These are phyloP conservation scores for Portevinia maculata DNA, from an alignment of 2,888 invertebrate species.

Conservation along the genomic window DNA sequence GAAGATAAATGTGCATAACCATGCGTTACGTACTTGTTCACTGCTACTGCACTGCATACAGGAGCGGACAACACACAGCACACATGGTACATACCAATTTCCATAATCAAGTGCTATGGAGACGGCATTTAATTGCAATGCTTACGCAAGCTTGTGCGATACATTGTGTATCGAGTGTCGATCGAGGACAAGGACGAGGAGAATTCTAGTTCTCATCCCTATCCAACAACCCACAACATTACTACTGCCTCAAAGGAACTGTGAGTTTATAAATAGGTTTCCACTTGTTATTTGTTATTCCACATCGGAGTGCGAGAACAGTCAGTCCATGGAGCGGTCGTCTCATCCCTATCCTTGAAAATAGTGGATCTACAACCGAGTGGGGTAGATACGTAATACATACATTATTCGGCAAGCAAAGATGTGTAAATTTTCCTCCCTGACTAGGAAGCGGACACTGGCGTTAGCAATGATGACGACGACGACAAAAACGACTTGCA, in stretches of 20 bases:
- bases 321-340: constrained; percentile 12
- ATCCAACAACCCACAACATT: not conserved
- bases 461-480: not conserved
- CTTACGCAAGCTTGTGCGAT: constrained; percentile 64
- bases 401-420: too few relatives aligned
- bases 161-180: constrained; percentile 53
- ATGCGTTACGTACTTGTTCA: constrained; percentile 49
- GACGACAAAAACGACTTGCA: not conserved
- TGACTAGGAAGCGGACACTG: not conserved
- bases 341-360: constrained; percentile 1
- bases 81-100: constrained; percentile 58
- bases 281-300: constrained; percentile 39
- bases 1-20: constrained; percentile 73
- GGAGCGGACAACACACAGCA: not conserved
- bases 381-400: too few relatives aligned
- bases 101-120: constrained; percentile 1
- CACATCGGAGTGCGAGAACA: constrained; percentile 3
- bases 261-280: constrained; percentile 61
- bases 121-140: constrained; percentile 64
- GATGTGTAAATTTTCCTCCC: too few relatives aligned
- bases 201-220: constrained; percentile 19
- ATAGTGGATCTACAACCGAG: too few relatives aligned
- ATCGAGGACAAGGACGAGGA: too few relatives aligned
- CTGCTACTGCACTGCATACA: constrained; percentile 30
- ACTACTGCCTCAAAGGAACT: constrained; percentile 29